A percentile compares a stretch with the other conserved stretches of the same genome.
phyloP scores from a whole-genome alignment of 2,797 vertebrate genomes.

The Sebastes variabilis region DNA sequence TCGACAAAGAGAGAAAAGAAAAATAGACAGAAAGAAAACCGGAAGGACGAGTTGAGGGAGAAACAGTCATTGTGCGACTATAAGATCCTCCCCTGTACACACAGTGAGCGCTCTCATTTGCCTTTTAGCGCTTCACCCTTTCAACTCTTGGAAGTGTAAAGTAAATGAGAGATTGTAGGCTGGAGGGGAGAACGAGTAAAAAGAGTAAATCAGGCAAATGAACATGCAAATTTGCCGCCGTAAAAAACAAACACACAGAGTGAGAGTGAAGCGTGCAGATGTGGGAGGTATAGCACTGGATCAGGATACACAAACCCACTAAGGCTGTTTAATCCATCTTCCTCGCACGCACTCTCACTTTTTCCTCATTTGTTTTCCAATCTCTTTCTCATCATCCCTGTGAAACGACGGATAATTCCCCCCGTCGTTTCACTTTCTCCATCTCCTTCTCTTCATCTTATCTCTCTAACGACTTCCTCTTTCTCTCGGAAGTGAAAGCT shows the following conservation, averaged over 20 bases:
- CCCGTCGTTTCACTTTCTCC: not conserved
- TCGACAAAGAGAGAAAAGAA: constrained; percentile 19
- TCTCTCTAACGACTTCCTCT: not conserved
- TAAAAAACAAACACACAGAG: not conserved
- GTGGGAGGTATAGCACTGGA: constrained; percentile 11
- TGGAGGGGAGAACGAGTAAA: constrained; percentile 3
- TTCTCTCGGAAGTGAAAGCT: constrained; percentile 6
- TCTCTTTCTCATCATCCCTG: constrained; percentile 19
- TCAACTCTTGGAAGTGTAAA: constrained; percentile 8
- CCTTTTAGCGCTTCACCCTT: constrained; percentile 9
- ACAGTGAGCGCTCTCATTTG: not conserved
- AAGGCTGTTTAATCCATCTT: constrained; percentile 37
- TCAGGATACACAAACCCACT: constrained; percentile 27
- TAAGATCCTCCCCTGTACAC: constrained; percentile 15
- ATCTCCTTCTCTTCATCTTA: not conserved
- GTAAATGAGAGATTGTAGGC: not conserved
- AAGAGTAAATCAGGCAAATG: constrained; percentile 46
- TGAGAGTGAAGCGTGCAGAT: constrained; percentile 13
- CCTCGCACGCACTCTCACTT: not conserved
- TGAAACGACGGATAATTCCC: constrained; percentile 18
- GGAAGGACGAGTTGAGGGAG: constrained; percentile 63
- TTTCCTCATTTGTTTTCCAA: constrained; percentile 15
- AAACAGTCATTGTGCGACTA: constrained; percentile 9
- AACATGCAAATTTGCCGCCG: constrained; percentile 45
- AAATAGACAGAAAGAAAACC: constrained; percentile 52